Conservation (phyloP, 1,140 invertebrate species). For the Dysdera silvatica region DNA sequence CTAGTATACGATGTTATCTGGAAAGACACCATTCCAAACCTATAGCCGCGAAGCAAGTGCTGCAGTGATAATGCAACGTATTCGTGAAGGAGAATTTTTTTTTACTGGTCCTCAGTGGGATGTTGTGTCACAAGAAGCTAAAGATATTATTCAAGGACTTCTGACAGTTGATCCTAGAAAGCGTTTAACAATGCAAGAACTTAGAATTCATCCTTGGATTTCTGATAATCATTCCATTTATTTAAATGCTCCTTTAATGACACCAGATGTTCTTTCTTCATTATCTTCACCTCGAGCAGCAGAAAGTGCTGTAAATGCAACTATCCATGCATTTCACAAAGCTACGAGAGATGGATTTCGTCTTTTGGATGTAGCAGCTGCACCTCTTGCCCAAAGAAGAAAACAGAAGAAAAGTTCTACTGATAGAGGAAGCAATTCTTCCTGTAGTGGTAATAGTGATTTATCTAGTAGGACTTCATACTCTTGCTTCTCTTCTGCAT, state of each 20-base stretch:
- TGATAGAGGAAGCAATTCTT: slow-evolving; percentile 30
- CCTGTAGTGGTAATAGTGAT: slow-evolving; percentile 9
- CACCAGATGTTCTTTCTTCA: slow-evolving; percentile 49
- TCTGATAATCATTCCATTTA: slow-evolving; percentile 38
- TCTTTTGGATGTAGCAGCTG: slow-evolving; percentile 58
- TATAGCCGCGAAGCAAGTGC: slow-evolving; percentile 61
- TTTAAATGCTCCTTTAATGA: slow-evolving; percentile 51
- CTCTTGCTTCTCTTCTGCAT: slow-evolving; percentile 1
- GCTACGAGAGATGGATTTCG: slow-evolving; percentile 63
- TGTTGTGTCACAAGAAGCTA: slow-evolving; percentile 62
- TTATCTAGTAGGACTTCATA: slow-evolving; percentile 4
- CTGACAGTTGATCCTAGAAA: slow-evolving; percentile 68
- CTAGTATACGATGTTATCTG: slow-evolving; percentile 77
- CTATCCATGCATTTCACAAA: slow-evolving; percentile 60
- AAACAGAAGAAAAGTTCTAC: slow-evolving; percentile 57
- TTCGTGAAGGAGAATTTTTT: slow-evolving; percentile 66
- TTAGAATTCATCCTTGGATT: slow-evolving; percentile 60
- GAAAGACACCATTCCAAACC: slow-evolving; percentile 68
- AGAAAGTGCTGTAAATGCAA: slow-evolving; percentile 50
- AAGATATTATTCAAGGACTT: slow-evolving; percentile 64
- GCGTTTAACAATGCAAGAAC: slow-evolving; percentile 58
- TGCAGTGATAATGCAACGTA: slow-evolving; percentile 65
- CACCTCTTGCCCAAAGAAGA: slow-evolving; percentile 61
- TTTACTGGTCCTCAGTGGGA: slow-evolving; percentile 64
- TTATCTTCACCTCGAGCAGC: slow-evolving; percentile 36